Percentiles rank a stretch among this genome's conserved stretches.
Evolutionary conservation across 1,140 invertebrate genomes (phyloP).

Genomic region (Ceratosolen fusciceps): DNA sequence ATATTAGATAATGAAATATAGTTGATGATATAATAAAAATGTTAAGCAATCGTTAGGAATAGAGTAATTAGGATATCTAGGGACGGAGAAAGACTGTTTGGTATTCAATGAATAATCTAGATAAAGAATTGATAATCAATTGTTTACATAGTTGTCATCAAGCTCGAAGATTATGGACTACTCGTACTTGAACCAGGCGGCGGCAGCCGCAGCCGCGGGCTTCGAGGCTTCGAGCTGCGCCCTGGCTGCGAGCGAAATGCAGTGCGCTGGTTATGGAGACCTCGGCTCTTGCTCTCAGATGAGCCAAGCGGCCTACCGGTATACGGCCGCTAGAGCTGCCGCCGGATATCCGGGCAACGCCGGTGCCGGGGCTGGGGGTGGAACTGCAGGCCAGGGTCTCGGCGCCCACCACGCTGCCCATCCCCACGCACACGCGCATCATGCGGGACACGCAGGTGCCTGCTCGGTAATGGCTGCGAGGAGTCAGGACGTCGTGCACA

Average conservation of each 20-base stretch:
- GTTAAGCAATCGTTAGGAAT: no score
- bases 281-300: conserved; percentile 89
- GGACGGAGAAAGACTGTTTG: no score
- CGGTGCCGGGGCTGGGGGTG: conserved; percentile 55
- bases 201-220: conserved; percentile 75
- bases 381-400: conserved; percentile 50
- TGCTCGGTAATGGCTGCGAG: conserved; percentile 76
- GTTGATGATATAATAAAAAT: no score
- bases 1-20: no score
- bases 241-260: conserved; percentile 77
- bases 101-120: no score
- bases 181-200: conserved; percentile 81
- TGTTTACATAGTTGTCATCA: neutral
- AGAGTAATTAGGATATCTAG: no score
- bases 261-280: conserved; percentile 84
- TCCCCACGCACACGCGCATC: conserved; percentile 67
- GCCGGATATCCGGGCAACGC: conserved; percentile 66
- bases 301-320: conserved; percentile 82
- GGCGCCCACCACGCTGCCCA: conserved; percentile 69
- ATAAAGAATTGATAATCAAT: no score
- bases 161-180: conserved; percentile 75
- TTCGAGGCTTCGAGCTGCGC: conserved; percentile 77
- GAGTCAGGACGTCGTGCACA: conserved; percentile 72
- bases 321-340: conserved; percentile 74
- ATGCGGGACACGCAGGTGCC: conserved; percentile 64